Evolutionary conservation across 2,113 vertebrate genomes (phyloP), one percentile per base, ranked within the genome.

Genomic region (Corythoichthys haematopterus): DNA sequence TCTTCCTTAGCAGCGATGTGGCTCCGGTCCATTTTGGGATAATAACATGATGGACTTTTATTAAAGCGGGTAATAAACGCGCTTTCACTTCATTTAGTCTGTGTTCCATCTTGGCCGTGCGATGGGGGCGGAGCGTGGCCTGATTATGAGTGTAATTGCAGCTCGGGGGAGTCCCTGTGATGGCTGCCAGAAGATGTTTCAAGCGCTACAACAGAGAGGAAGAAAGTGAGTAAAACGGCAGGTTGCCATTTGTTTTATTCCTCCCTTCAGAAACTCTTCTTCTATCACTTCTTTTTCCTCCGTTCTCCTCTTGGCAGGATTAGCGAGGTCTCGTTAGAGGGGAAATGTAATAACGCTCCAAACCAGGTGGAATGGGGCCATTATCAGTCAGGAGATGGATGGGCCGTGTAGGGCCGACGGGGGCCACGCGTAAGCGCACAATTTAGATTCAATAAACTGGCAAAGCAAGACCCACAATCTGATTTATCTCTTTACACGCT

Each of bases 361-460:
- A 43, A 97, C 96, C 94, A 96, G 95, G 94, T 95, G 94, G 93
- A 95, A 96, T 93, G 93, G 92, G 94, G 93, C 92, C 94, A 96
- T 97, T 96, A 98, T 95, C 93, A 94, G 85, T 82, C 90, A 78
- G 74, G 96, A 94, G 95, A 98, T 98, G 93, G 95, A 93, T 96
- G 91, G 93, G 92, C 93, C 88, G 87, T 92, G 91, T 91, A 92
- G 87, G 92, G 93, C 92, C 94, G 90, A 88, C 91, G 92, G 93
- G 92, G 89, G 84, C 84, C 76, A 85, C 70, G 93, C 76, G 77
- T 74, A 73, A 71, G 79, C 84, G 83, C 91, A 91, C 94, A 94
- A 96, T 98, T 95, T 96, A 96, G 94, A 99, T 98, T 97, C 95
- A 99, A 98, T 98, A 96, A 97, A 96, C 89, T 90, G 84, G 88